A percentile compares a stretch with the other conserved stretches of the same genome.
These are phyloP conservation scores for Pelecanoides urinatrix DNA, from an alignment of 2,113 vertebrate genomes.

Conservation along the genomic window DNA sequence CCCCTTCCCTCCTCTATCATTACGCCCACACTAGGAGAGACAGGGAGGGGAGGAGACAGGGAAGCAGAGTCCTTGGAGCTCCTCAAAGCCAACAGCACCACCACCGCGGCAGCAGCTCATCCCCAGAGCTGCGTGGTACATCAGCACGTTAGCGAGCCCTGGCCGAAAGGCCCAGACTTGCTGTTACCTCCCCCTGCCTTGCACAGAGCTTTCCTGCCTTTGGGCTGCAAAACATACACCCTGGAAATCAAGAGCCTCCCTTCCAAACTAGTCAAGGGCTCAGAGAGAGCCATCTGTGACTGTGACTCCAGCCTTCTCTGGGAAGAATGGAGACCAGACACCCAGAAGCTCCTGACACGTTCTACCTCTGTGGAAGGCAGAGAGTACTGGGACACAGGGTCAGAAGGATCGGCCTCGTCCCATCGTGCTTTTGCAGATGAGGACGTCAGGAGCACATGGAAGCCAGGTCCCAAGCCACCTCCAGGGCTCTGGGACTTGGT, in stretches of 20 bases:
- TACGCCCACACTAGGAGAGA: background rate
- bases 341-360: background rate
- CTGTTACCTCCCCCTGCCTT: background rate
- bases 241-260: background rate
- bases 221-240: background rate
- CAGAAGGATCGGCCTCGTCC: background rate
- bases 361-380: background rate
- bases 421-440: fast-evolving
- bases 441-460: fast-evolving
- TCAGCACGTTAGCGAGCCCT: background rate
- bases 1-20: constrained; percentile 30
- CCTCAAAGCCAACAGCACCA: background rate
- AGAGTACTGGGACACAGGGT: background rate
- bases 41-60: background rate
- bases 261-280: background rate
- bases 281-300: background rate
- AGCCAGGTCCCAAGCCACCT: background rate
- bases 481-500: background rate
- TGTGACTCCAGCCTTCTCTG: background rate
- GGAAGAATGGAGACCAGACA: background rate
- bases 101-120: background rate
- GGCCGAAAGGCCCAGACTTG: background rate
- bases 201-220: background rate
- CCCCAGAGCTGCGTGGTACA: background rate
- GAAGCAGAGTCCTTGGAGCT: background rate